Percentiles rank a stretch among this genome's conserved stretches.
phyloP scores from a whole-genome alignment of 53 echinoderm and acorn worm species.

The Hippasteria phrygiana region DNA sequence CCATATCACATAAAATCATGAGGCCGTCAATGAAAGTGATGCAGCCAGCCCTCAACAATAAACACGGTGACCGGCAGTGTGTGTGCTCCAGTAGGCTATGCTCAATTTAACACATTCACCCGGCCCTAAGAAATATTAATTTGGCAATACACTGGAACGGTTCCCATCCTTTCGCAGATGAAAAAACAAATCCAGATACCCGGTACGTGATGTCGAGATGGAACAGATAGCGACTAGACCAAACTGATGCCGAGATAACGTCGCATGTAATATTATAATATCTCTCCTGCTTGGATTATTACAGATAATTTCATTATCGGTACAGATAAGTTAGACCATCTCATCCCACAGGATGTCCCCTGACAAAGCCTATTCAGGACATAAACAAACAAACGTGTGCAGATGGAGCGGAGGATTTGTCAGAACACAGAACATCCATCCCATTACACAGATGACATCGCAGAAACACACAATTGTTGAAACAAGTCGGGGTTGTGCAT shows the following conservation, averaged over 20 bases:
- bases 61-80: background rate
- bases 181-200: slow-evolving; percentile 6
- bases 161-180: background rate
- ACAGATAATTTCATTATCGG: slow-evolving; percentile 19
- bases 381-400: slow-evolving; percentile 4
- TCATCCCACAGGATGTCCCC: background rate
- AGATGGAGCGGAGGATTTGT: background rate
- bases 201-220: background rate
- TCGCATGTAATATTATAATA: background rate
- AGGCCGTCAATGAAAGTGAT: background rate
- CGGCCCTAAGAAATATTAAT: slow-evolving; percentile 47
- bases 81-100: background rate
- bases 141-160: background rate
- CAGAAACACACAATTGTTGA: slow-evolving; percentile 28
- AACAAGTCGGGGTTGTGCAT: background rate
- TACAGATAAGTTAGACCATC: slow-evolving; percentile 5
- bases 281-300: background rate
- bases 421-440: background rate
- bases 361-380: slow-evolving; percentile 8
- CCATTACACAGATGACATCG: background rate
- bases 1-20: background rate
- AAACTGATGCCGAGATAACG: slow-evolving; percentile 4
- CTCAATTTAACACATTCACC: slow-evolving; percentile 48
- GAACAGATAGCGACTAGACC: background rate
- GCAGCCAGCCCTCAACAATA: background rate